Evolutionary conservation across 1,140 invertebrate genomes (phyloP), one percentile per base, ranked within the genome.

Genomic region (Scaptomyza graminum): DNA sequence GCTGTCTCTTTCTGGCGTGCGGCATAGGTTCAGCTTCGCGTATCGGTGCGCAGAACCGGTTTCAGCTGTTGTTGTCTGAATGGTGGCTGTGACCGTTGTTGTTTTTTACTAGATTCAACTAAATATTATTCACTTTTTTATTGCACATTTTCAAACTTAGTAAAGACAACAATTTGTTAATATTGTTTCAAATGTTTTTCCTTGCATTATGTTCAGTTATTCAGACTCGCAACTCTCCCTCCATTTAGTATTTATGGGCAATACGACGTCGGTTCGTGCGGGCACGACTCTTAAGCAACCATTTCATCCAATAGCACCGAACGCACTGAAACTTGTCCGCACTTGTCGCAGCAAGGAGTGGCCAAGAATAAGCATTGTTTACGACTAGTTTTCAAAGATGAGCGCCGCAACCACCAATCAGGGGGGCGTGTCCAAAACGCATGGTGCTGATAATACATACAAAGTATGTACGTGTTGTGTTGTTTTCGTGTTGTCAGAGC

Each of bases 301-400:
- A 90, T 74, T 87, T 79, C 82, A 90, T 90, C 87, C 89, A 90
- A 84, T 90, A 84, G 84, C 80, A 83, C 89, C 81, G 89, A 77
- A 76, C 73, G 89, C 71, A 90, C 89, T 90, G 72, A 90, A 79
- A 76, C 51, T 62, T 47, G 44, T 62, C 64, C 54, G 69, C 74
- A 79, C 69, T 76, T 73, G 76, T 52, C 69, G 63, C 65, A 74
- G 63, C 65, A 74, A 85, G 80, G 81, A 80, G 80, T 84, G 80
- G 80, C 76, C 76, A 76, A 77, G 62, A 50, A 52, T 47, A 55
- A 52, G 69, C 62, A 43, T 44, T 31, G 34, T 49, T 28, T 37
- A 9, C 64, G 54, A 67, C 22, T 68, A 28, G 25, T 41, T 62
- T 62, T 49, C 28, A 60, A 72, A 72, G 69, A 72, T 72, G 69